Evolutionary conservation across 2,797 vertebrate species (phyloP).

Genomic region (Peromyscus eremicus): DNA sequence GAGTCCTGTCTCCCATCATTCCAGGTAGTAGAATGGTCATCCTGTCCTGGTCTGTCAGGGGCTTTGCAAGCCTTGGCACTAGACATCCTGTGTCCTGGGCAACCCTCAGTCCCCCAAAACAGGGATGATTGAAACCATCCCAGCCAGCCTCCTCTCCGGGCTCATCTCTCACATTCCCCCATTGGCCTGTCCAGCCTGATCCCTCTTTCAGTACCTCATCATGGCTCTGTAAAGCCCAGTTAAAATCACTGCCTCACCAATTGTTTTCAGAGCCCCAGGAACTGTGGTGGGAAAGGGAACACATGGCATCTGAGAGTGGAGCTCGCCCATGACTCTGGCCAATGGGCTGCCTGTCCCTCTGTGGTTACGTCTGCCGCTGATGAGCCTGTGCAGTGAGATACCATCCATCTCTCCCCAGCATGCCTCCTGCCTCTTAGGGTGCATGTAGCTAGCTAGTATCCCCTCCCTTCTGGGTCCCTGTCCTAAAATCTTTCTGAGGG

Average conservation of each 20-base stretch:
- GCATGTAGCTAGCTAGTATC: neutral
- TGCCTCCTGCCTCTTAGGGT: neutral
- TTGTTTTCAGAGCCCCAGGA: neutral
- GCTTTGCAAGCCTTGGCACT: neutral
- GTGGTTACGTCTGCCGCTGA: neutral
- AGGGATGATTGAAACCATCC: neutral
- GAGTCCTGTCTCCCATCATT: neutral
- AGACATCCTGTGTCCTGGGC: neutral
- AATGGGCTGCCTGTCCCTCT: neutral
- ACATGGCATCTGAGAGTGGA: neutral
- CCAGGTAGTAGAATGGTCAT: neutral
- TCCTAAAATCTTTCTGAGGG: neutral
- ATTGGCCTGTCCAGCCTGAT: neutral
- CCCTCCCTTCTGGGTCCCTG: neutral
- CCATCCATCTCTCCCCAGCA: neutral
- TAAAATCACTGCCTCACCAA: neutral
- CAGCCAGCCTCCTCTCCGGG: neutral
- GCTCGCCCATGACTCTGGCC: fast-evolving
- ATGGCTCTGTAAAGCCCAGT: neutral
- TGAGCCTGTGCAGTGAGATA: neutral
- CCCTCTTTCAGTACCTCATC: neutral
- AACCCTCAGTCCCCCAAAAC: neutral
- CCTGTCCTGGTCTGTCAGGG: neutral
- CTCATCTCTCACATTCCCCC: neutral
- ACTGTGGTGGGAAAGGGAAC: neutral